These are phyloP conservation scores for Phengaris alcon DNA, from an alignment of 2,888 invertebrate genomes.

Conservation along the genomic window DNA sequence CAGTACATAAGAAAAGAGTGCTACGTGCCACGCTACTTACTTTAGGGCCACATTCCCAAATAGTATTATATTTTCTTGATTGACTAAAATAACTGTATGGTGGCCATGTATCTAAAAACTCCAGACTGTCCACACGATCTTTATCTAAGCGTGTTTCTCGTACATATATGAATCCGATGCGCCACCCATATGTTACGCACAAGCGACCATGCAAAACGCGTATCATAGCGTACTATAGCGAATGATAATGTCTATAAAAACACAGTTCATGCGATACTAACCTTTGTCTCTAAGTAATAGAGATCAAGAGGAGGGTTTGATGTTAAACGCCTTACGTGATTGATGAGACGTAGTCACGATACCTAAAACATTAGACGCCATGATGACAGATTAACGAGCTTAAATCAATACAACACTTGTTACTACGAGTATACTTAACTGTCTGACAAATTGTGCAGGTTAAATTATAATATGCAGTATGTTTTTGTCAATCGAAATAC, in stretches of 20 bases:
- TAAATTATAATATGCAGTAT: neutral
- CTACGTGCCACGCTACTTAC: no score
- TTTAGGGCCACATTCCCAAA: no score
- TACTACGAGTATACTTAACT: constrained; percentile 12
- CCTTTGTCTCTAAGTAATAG: neutral
- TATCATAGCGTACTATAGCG: constrained; percentile 45
- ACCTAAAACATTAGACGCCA: constrained; percentile 37
- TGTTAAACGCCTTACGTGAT: constrained; percentile 39
- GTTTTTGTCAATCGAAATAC: neutral
- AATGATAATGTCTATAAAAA: constrained; percentile 30
- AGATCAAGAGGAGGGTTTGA: neutral
- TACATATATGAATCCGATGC: constrained; percentile 28
- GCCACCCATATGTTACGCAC: constrained; percentile 47
- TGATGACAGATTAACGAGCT: constrained; percentile 39
- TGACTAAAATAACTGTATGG: no score
- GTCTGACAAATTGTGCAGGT: neutral
- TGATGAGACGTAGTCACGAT: constrained; percentile 42
- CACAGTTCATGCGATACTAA: constrained; percentile 22
- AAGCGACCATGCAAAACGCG: constrained; percentile 49
- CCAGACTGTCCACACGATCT: no score
- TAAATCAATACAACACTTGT: constrained; percentile 17
- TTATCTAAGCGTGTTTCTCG: neutral
- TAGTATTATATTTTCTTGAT: no score
- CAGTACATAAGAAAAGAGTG: no score
- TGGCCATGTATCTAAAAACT: no score